phyloP scores from a whole-genome alignment of 2,113 vertebrate genomes.

The Notothenia rossii region DNA sequence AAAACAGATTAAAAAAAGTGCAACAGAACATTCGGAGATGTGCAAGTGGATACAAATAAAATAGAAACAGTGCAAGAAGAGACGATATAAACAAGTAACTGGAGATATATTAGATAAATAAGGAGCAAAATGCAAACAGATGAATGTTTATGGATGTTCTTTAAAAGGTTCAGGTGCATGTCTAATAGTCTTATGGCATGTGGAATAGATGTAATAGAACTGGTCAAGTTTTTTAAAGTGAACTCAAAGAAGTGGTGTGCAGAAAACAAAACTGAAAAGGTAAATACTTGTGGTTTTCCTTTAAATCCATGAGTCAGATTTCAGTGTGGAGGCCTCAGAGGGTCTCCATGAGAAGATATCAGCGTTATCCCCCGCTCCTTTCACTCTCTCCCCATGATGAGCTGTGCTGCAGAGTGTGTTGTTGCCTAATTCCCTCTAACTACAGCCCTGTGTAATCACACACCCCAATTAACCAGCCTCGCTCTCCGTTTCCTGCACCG shows the following conservation, averaged over 20 bases:
- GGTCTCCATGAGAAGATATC: conserved; percentile 87
- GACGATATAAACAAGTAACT: too few relatives aligned
- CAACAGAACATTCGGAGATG: too few relatives aligned
- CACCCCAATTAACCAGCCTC: conserved; percentile 97
- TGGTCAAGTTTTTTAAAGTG: neutral
- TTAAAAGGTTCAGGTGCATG: too few relatives aligned
- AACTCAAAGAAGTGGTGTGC: neutral
- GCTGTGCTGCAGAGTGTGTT: conserved; percentile 95
- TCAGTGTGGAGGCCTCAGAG: conserved; percentile 31
- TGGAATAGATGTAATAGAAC: neutral
- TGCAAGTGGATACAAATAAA: too few relatives aligned
- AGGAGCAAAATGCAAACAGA: too few relatives aligned
- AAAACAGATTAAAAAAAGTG: too few relatives aligned
- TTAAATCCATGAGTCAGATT: conserved; percentile 43
- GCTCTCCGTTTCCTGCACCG: conserved; percentile 89
- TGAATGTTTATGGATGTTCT: too few relatives aligned
- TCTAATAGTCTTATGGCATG: too few relatives aligned
- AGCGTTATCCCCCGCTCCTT: conserved; percentile 91
- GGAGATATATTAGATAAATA: too few relatives aligned
- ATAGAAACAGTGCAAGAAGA: too few relatives aligned
- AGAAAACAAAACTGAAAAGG: too few relatives aligned
- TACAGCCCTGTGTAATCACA: conserved; percentile 99
- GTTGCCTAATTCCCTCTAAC: conserved; percentile 97
- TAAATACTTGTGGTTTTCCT: neutral
- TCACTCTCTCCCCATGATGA: conserved; percentile 90